Evolutionary conservation across 2,888 invertebrate genomes (phyloP), one percentile per base, ranked within the genome.

Genomic region (Hoplodrina ambigua): DNA sequence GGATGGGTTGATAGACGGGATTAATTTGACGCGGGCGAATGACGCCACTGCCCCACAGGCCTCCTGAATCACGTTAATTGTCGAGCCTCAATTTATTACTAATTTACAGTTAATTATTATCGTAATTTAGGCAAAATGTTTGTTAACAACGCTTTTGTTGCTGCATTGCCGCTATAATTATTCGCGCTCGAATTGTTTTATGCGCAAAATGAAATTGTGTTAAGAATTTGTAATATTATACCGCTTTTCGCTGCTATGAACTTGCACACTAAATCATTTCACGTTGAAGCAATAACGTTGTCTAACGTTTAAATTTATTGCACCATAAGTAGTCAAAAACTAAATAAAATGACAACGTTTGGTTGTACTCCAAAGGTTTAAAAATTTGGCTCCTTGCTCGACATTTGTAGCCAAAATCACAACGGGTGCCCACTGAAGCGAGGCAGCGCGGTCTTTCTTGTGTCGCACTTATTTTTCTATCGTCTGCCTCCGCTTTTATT

Each of bases 381-480:
- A 86, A 87, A 86, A 87, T 84, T 93, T 93, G 93, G 92, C 93
- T 88, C 86, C 85, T 87, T 74, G 75, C 72, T 83, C 78, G 72
- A 79, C 70, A 81, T 82, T 87, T 86, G 81, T 75, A 86, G 91
- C 92, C 91, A 93, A 91, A 89, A 86, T 69, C 77, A 67, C 75
- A 69, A 68, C 69, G 66, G 69, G 50, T 71, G 70, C 66, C 68
- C 69, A 74, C 66, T 79, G 76, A 72, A 60, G 62, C 60, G 60
- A 61, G 65, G 61, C 72, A 66, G 61, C 53, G 54, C 71, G 54
- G 30, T 57, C 65, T 72, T 76, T 82, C 60, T 65, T 69, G 69
- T 71, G 62, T 50, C 37, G 11, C 57, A 62, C 66, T 64, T 75
- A 80, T 81, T 80, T 75, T 79, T 66, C 62, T 70, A 59, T 74